Percentiles rank a stretch among this genome's conserved stretches.
Evolutionary conservation across 2,113 vertebrate genomes (phyloP).

Genomic region (Pheucticus melanocephalus): DNA sequence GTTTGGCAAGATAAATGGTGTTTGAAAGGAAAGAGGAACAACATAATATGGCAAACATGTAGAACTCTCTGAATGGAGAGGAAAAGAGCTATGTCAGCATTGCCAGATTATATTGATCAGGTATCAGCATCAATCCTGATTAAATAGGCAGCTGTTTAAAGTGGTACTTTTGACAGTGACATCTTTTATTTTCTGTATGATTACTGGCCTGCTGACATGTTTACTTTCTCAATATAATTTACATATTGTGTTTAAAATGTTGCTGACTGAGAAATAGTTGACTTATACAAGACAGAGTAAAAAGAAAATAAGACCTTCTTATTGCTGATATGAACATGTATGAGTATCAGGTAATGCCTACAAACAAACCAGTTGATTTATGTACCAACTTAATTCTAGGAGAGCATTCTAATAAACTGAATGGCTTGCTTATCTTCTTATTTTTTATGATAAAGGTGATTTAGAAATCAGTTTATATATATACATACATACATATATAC

Average conservation of each 20-base stretch:
- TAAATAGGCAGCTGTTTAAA: background rate
- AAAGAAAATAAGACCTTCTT: background rate
- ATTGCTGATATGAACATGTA: background rate
- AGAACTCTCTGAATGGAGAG: background rate
- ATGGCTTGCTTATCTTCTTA: background rate
- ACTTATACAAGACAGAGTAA: background rate
- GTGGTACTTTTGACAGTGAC: background rate
- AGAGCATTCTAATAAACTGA: background rate
- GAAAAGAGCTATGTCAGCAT: background rate
- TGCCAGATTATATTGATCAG: background rate
- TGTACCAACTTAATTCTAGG: background rate
- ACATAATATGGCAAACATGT: rapidly evolving
- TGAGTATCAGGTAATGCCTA: background rate
- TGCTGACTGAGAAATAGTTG: background rate
- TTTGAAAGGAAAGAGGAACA: background rate
- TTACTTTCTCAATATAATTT: conserved; percentile 8
- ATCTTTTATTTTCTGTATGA: background rate
- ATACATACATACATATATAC: rapidly evolving
- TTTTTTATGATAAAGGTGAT: background rate
- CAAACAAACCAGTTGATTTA: background rate
- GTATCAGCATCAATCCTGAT: background rate
- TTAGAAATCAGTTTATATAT: background rate
- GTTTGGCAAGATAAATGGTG: background rate
- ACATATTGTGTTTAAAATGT: background rate
- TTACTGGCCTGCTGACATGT: background rate